Conservation (phyloP, 2,888 invertebrate species). For the Incurvaria masculella region DNA sequence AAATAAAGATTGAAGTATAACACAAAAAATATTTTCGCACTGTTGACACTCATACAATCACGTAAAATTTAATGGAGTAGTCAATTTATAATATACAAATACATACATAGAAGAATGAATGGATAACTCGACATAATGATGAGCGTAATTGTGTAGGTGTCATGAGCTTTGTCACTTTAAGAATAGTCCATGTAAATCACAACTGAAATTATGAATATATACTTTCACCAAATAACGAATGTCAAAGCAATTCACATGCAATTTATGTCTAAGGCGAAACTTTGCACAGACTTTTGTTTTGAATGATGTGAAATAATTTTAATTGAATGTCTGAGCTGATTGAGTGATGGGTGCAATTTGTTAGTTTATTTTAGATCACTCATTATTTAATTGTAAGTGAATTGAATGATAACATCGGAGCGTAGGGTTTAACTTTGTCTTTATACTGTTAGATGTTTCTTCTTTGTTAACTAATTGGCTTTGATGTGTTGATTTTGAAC, state of each 20-base stretch:
- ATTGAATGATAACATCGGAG: background rate
- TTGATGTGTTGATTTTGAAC: background rate
- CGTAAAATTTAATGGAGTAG: constrained; percentile 22
- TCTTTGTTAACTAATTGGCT: background rate
- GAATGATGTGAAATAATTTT: background rate
- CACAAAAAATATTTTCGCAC: constrained; percentile 53
- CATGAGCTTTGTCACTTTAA: background rate
- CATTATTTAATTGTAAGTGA: background rate
- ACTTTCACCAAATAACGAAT: background rate
- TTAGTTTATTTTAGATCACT: background rate
- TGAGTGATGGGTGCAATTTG: background rate
- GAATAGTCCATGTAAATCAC: too few species aligned
- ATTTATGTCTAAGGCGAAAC: background rate
- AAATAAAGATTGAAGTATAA: constrained; percentile 43
- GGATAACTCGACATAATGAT: background rate
- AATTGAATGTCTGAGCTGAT: too few species aligned
- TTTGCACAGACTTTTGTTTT: background rate
- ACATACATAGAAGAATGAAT: background rate
- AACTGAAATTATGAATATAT: too few species aligned
- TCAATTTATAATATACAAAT: constrained; percentile 29
- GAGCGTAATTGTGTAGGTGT: background rate
- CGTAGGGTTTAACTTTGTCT: background rate
- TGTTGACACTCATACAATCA: constrained; percentile 32
- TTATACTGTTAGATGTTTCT: too few species aligned
- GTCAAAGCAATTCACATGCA: background rate